Evolutionary conservation across 2,888 invertebrate species (phyloP).

Genomic region (Eucera pruinosa): DNA sequence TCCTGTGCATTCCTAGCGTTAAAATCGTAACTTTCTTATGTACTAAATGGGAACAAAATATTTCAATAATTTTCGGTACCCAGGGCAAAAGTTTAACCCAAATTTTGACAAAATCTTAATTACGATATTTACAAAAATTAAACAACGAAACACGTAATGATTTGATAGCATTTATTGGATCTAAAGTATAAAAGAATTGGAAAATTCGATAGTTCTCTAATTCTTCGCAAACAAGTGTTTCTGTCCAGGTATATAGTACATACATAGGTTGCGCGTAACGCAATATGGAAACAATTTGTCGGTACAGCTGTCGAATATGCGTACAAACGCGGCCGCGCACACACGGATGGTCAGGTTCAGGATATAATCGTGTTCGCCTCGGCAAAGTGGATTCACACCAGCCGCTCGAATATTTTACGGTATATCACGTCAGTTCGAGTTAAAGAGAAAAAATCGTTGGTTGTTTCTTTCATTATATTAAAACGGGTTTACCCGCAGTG

Average conservation of each 20-base stretch:
- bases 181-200: background rate
- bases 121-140: too few relatives aligned
- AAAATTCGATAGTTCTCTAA: background rate
- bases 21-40: too few relatives aligned
- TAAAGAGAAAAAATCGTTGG: background rate
- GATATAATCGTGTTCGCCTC: conserved; percentile 38
- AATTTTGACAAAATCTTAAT: too few relatives aligned
- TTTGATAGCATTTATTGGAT: too few relatives aligned
- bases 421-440: conserved; percentile 14
- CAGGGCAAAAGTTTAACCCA: too few relatives aligned
- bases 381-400: conserved; percentile 27
- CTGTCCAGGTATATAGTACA: background rate
- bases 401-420: conserved; percentile 29
- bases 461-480: background rate
- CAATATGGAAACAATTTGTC: conserved; percentile 55
- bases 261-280: background rate
- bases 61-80: too few relatives aligned
- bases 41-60: too few relatives aligned
- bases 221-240: background rate
- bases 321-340: conserved; percentile 4
- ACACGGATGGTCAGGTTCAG: conserved; percentile 19
- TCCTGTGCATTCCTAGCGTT: too few relatives aligned
- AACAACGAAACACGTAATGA: too few relatives aligned
- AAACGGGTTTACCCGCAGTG: background rate
- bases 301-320: conserved; percentile 38